Conservation (phyloP, 2,888 invertebrate genomes). For the Drosophila affinis region DNA sequence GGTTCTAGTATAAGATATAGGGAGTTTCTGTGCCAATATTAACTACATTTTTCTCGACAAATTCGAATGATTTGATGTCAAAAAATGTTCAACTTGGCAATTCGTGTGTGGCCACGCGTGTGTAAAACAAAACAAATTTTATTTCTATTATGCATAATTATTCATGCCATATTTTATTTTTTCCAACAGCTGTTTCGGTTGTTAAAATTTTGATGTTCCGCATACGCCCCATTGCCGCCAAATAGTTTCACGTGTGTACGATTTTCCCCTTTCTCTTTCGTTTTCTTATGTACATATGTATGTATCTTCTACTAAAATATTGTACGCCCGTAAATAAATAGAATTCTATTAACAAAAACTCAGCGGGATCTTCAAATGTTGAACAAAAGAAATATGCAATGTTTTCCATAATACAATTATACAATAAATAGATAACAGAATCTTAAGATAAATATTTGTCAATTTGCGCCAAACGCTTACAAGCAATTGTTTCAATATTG, state of each 20-base stretch:
- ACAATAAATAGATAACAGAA: slow-evolving; percentile 8
- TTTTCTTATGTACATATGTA: not conserved
- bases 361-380: slow-evolving; percentile 24
- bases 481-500: not conserved
- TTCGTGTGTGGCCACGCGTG: slow-evolving; percentile 8
- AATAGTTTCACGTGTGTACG: slow-evolving; percentile 33
- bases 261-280: slow-evolving; percentile 13
- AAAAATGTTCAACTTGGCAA: slow-evolving; percentile 7
- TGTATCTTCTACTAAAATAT: slow-evolving; percentile 4
- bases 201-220: slow-evolving; percentile 31
- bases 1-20: not conserved
- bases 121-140: slow-evolving; percentile 30
- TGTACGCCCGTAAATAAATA: slow-evolving; percentile 27
- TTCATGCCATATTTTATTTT: slow-evolving; percentile 39
- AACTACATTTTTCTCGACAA: not conserved
- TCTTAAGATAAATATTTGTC: slow-evolving; percentile 15
- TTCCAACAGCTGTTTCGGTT: slow-evolving; percentile 60
- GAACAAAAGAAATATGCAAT: slow-evolving; percentile 4
- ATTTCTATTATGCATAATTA: slow-evolving; percentile 48
- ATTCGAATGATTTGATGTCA: not conserved
- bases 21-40: not conserved
- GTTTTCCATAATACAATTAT: slow-evolving; percentile 2
- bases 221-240: slow-evolving; percentile 38
- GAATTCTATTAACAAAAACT: slow-evolving; percentile 33
- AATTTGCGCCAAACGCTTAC: not conserved